Conservation (phyloP, 2,797 vertebrate genomes). For the Podargus strigoides region DNA sequence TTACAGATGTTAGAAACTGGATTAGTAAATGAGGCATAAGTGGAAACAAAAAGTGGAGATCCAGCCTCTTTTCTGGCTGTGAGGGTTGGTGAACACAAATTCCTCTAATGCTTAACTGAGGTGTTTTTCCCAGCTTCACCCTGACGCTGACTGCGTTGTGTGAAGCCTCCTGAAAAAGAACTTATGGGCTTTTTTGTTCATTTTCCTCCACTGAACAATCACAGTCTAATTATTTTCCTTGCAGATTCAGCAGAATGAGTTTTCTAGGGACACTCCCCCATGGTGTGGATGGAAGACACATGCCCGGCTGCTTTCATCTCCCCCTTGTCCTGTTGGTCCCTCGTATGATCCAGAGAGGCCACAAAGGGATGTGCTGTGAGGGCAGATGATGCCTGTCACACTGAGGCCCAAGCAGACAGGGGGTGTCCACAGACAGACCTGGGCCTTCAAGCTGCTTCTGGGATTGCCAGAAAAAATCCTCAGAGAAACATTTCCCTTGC, state of each 20-base stretch:
- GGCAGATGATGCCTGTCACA: background rate
- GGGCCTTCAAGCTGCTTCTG: background rate
- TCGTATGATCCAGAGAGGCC: background rate
- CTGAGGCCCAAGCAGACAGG: background rate
- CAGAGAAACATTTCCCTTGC: background rate
- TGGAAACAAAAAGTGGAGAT: background rate
- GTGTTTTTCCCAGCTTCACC: background rate
- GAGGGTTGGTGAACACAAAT: background rate
- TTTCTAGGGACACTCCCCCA: accelerated
- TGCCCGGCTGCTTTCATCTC: background rate
- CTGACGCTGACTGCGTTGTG: background rate
- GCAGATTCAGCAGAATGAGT: background rate
- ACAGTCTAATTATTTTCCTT: background rate
- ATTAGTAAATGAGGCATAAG: background rate
- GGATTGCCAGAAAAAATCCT: background rate
- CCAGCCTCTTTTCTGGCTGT: background rate
- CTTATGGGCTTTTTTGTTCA: accelerated
- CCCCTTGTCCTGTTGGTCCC: background rate
- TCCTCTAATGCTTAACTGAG: background rate
- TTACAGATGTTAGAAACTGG: background rate
- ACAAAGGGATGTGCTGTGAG: background rate
- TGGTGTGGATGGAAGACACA: background rate
- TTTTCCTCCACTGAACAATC: background rate
- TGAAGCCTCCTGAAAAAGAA: background rate
- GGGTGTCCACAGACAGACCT: background rate